A percentile compares a stretch with the other conserved stretches of the same genome.
Conservation (phyloP, 53 echinoderm and acorn worm genomes). For the Echinometra lucunter region DNA sequence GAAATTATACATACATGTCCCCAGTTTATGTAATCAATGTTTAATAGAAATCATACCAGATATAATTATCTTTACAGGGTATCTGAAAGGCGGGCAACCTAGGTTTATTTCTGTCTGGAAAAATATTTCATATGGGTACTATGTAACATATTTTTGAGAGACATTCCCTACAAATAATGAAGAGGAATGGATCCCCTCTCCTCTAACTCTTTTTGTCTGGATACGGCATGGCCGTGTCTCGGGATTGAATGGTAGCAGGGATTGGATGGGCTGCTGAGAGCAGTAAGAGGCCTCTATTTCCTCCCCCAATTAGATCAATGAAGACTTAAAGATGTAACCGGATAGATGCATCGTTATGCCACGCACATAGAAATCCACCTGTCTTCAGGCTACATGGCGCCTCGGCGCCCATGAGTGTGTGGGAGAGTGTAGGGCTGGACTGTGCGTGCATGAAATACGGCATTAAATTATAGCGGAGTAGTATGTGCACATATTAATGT, state of each 20-base stretch:
- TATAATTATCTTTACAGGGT: no score
- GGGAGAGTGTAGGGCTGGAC: background rate
- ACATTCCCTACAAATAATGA: no score
- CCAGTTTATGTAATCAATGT: no score
- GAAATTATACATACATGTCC: no score
- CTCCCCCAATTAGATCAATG: slow-evolving; percentile 55
- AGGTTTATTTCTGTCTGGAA: background rate
- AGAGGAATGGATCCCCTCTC: background rate
- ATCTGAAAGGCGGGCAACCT: background rate
- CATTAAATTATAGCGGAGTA: background rate
- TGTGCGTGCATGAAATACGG: background rate
- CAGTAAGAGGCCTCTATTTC: slow-evolving; percentile 36
- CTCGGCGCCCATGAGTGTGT: slow-evolving; percentile 17
- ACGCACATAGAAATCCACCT: background rate
- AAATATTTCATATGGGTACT: no score
- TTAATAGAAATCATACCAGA: no score
- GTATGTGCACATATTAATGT: background rate
- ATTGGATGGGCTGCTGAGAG: background rate
- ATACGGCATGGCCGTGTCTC: background rate
- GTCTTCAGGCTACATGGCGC: slow-evolving; percentile 1
- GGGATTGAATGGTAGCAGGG: background rate
- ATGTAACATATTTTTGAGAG: no score
- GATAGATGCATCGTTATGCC: slow-evolving; percentile 16
- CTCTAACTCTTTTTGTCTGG: background rate
- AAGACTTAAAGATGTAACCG: slow-evolving; percentile 20